Conservation (phyloP, 2,113 vertebrate genomes). For the Sander lucioperca region DNA sequence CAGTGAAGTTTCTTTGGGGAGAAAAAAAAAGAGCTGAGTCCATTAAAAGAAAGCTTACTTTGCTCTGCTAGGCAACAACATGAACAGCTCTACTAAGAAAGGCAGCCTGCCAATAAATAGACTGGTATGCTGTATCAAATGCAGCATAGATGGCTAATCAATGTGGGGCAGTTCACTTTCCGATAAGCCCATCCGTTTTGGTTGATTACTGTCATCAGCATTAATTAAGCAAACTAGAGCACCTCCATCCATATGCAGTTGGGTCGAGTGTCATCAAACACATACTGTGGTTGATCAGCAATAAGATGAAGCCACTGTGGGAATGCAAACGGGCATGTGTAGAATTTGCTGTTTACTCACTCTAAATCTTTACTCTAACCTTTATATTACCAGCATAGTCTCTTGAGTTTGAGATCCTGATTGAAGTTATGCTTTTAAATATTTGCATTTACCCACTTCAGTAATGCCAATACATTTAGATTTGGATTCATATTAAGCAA, state of each 20-base stretch:
- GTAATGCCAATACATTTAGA: not conserved
- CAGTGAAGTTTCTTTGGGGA: constrained; percentile 39
- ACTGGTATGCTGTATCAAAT: constrained; percentile 54
- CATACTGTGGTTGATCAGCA: constrained; percentile 10
- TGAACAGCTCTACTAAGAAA: constrained; percentile 33
- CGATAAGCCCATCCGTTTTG: constrained; percentile 56
- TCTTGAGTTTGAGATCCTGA: not conserved
- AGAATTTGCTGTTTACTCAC: not conserved
- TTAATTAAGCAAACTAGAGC: constrained; percentile 61
- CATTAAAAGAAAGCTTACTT: constrained; percentile 51
- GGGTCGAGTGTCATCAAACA: constrained; percentile 40
- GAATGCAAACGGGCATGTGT: not conserved
- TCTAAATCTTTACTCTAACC: not conserved
- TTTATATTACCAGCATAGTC: not conserved
- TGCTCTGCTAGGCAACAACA: constrained; percentile 34
- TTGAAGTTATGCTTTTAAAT: not conserved
- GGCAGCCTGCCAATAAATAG: constrained; percentile 44
- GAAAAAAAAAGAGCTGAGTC: constrained; percentile 29
- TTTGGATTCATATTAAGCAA: not conserved
- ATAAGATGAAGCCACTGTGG: not conserved
- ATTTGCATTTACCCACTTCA: not conserved
- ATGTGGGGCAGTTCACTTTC: constrained; percentile 60
- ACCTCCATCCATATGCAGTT: constrained; percentile 9
- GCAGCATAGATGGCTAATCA: constrained; percentile 65
- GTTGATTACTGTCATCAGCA: constrained; percentile 69